A percentile compares a stretch with the other conserved stretches of the same genome.
phyloP scores from a whole-genome alignment of 2,113 vertebrate species.

The Phycodurus eques region DNA sequence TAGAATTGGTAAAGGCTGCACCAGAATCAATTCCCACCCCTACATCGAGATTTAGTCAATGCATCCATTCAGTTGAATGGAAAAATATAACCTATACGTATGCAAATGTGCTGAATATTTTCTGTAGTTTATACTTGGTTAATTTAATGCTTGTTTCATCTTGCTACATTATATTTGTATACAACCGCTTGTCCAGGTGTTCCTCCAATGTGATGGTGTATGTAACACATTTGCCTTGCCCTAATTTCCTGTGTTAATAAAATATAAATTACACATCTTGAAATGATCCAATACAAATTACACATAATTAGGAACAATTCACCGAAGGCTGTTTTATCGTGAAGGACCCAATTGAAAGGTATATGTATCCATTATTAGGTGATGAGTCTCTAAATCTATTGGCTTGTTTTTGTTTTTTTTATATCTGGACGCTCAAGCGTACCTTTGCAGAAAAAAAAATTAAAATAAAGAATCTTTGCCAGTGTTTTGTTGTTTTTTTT shows the following conservation, averaged over 20 bases:
- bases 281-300: neutral
- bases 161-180: neutral
- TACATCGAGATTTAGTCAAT: neutral
- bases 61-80: neutral
- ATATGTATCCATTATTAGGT: slow-evolving; percentile 35
- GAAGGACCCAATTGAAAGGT: neutral
- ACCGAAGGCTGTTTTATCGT: slow-evolving; percentile 10
- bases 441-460: slow-evolving; percentile 15
- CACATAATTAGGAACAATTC: neutral
- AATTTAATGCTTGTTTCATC: slow-evolving; percentile 52
- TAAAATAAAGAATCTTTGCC: slow-evolving; percentile 62
- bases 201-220: neutral
- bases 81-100: neutral
- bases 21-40: neutral
- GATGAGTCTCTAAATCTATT: slow-evolving; percentile 47
- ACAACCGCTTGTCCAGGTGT: neutral
- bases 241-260: neutral
- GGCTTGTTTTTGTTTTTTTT: slow-evolving; percentile 15
- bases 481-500: neutral
- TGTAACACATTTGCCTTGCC: neutral
- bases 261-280: neutral
- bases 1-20: neutral
- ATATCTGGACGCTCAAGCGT: slow-evolving; percentile 41
- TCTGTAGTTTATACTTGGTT: slow-evolving; percentile 27
- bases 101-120: slow-evolving; percentile 8